A percentile compares a stretch with the other conserved stretches of the same genome.
These are phyloP conservation scores for Phyllostomus hastatus DNA, from an alignment of 2,113 vertebrate genomes.

Conservation along the genomic window DNA sequence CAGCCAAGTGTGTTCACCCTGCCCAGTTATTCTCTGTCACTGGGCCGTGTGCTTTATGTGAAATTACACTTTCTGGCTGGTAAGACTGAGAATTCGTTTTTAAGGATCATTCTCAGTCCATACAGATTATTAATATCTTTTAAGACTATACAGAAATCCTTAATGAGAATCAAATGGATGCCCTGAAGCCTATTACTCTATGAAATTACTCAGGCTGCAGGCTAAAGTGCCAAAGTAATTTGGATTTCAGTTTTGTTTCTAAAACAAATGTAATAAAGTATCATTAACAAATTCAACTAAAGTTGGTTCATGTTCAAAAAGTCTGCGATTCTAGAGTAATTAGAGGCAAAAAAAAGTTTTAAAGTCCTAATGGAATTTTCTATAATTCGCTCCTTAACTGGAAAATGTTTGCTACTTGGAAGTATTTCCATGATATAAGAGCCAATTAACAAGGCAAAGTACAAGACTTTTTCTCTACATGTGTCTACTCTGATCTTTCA, in stretches of 20 bases:
- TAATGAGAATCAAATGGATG: conserved; percentile 66
- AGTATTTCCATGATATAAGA: conserved; percentile 38
- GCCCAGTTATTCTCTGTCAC: neutral
- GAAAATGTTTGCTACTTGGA: conserved; percentile 62
- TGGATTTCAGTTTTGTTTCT: conserved; percentile 69
- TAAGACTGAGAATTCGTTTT: neutral
- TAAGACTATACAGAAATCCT: conserved; percentile 52
- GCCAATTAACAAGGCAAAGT: conserved; percentile 41
- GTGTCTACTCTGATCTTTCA: neutral
- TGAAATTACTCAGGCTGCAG: conserved; percentile 49
- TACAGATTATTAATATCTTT: conserved; percentile 55
- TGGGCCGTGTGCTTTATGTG: neutral
- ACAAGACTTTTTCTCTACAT: neutral
- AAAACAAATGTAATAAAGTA: conserved; percentile 71
- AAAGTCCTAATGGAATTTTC: conserved; percentile 72
- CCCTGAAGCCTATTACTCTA: conserved; percentile 51
- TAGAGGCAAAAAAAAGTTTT: conserved; percentile 62
- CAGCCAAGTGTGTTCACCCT: no score
- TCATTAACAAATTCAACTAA: conserved; percentile 66
- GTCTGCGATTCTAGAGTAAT: conserved; percentile 62
- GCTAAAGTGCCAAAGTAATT: conserved; percentile 58
- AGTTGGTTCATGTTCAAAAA: conserved; percentile 63
- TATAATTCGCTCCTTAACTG: conserved; percentile 68
- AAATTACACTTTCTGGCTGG: neutral
- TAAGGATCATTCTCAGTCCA: conserved; percentile 37